These are phyloP conservation scores for Poecilus cupreus DNA, from an alignment of 2,888 invertebrate species.

Conservation along the genomic window DNA sequence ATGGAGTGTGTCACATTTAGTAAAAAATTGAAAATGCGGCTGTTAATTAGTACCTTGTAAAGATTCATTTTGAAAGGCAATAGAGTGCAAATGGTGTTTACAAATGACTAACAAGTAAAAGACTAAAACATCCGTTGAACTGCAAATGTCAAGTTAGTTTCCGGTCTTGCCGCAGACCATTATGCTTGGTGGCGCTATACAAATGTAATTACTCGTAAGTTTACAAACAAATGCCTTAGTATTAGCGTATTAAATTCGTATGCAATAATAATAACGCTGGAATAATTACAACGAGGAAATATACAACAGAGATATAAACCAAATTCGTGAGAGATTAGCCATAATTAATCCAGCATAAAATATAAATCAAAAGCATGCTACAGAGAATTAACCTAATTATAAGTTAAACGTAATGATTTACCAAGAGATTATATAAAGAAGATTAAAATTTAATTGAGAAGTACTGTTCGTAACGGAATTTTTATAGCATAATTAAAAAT, in stretches of 20 bases:
- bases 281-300: not conserved
- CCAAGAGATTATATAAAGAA: not conserved
- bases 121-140: too few species aligned
- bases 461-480: not conserved
- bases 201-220: too few species aligned
- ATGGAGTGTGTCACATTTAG: too few species aligned
- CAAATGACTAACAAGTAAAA: too few species aligned
- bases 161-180: too few species aligned
- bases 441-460: slow-evolving; percentile 24
- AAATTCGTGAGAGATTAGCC: not conserved
- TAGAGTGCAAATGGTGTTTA: too few species aligned
- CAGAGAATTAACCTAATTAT: slow-evolving; percentile 1
- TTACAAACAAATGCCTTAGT: too few species aligned
- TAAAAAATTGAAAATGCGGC: too few species aligned
- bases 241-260: not conserved
- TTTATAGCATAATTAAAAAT: slow-evolving; percentile 24
- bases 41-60: too few species aligned
- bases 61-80: too few species aligned
- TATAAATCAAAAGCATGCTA: slow-evolving; percentile 18
- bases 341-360: not conserved
- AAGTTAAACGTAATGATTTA: slow-evolving; percentile 22
- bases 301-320: not conserved
- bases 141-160: too few species aligned
- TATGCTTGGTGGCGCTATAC: too few species aligned
- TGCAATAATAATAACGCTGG: not conserved